phyloP scores from a whole-genome alignment of 2,113 vertebrate species.

The Petrocephalus microphthalmus region DNA sequence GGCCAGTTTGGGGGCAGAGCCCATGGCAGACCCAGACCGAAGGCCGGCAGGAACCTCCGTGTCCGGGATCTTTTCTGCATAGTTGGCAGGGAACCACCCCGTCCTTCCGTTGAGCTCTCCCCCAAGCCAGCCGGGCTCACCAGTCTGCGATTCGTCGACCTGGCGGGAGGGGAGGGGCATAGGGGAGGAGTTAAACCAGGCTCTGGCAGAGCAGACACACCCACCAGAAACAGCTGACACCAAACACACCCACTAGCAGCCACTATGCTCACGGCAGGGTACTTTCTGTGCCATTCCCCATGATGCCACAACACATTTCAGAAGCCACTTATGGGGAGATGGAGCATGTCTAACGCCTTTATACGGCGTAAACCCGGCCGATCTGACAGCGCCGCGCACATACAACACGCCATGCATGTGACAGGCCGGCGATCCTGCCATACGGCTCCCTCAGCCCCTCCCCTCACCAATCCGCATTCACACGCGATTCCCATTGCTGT shows the following conservation, averaged over 20 bases:
- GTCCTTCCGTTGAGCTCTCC: slow-evolving; percentile 90
- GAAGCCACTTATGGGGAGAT: neutral
- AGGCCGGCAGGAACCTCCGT: slow-evolving; percentile 73
- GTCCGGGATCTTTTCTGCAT: slow-evolving; percentile 88
- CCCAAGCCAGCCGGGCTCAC: slow-evolving; percentile 94
- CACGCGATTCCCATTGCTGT: neutral
- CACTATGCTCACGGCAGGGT: neutral
- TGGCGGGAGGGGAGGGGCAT: slow-evolving; percentile 36
- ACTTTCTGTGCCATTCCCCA: neutral
- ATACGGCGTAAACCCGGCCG: neutral
- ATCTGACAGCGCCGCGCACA: neutral
- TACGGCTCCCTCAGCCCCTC: neutral
- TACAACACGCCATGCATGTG: neutral
- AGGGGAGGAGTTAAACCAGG: neutral
- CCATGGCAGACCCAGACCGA: slow-evolving; percentile 52
- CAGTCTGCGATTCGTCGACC: slow-evolving; percentile 97
- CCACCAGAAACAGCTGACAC: neutral
- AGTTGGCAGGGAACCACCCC: slow-evolving; percentile 97
- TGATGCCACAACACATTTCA: neutral
- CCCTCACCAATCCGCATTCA: neutral
- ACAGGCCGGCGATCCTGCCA: neutral
- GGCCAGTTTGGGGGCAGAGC: slow-evolving; percentile 59
- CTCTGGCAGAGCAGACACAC: neutral
- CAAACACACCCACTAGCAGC: neutral
- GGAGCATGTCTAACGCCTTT: neutral